Base-by-base conservation (phyloP, 1,140 invertebrate species). In the Psilanteris sp. region DNA sequence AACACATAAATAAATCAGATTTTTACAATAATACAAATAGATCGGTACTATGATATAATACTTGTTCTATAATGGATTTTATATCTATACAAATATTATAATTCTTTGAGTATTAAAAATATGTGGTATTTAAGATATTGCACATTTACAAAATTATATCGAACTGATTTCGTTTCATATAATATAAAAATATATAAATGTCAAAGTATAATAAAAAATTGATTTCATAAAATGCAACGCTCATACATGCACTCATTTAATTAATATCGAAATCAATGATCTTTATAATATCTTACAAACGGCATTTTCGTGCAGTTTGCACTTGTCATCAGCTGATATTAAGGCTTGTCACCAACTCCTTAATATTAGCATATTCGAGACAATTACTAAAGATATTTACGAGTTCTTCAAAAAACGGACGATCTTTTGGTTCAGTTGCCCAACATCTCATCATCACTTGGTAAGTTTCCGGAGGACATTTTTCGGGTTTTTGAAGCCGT, bases 381-480 rank as follows among this genome's bases (percentile, higher is more conserved):
- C 92, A 91, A 4, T 90, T 91, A 1, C 92, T 91, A 81, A 98
- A 95, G 31, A 93, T 91, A 9, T 94, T 91, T 8, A 93, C 91
- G 8, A 98, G 90, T 78, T 95, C 91, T 32, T 90, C 88, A 87
- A 98, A 98, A 0, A 92, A 94, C 0, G 96, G 96, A 61, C 97
- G 87, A 15, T 93, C 88, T 31, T 92, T 90, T 0, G 94, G 91
- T 32, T 93, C 91, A 80, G 94, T 94, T 2, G 92, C 90, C 97
- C 97, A 99, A 86, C 97, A 99, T 81, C 93, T 92, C 55, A 91
- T 86, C 95, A 99, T 98, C 41, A 97, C 90, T 64, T 92, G 87
- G 85, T 97, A 98, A 24, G 97, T 93, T 64, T 94, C 91, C 34
- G 93, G 91, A 0, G 97, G 95, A 88, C 97, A 99, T 29, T 92